Base-by-base conservation (phyloP, 1,140 invertebrate genomes). In the Drosophila rhopaloa region DNA sequence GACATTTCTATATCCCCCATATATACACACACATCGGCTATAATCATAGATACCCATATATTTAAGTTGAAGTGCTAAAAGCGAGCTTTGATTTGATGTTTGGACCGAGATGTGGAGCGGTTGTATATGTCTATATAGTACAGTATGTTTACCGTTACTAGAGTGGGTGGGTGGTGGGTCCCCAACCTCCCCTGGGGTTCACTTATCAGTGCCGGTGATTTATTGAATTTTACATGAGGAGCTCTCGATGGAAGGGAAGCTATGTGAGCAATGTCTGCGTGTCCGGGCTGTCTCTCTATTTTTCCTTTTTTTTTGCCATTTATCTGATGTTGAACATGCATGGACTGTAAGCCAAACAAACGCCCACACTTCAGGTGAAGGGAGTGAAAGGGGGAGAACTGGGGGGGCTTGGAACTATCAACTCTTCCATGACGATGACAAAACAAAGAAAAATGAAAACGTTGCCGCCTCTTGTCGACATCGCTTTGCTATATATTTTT, bases 251-350 rank as follows among this genome's bases (percentile, higher is more conserved):
- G 51, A 75, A 63, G 66, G 75, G 83, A 76, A 79, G 81, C 81
- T 73, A 68, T 79, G 70, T 16, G 48, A 58, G 62, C 73, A 68
- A 55, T 85, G 79, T 58, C 79, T 88, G 83, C 76, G 65, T 73
- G 79, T 79, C 81, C 53, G 59, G 66, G 63, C 65, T 81, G 57
- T 67, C 48, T 48, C 62, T 54, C 5, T 67, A 59, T 48, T 59
- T 59, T 59, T 7, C 43, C 43, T 16, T 35, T 43, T 40, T 79
- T 75, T 75, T 82, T 82, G 83, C 84, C 71, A 88, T 90, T 89
- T 89, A 89, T 89, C 84, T 89, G 84, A 89, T 89, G 81, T 89
- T 81, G 81, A 89, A 89, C 84, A 89, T 89, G 84, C 84, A 89
- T 88, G 72, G 47, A 72, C 70, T 81, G 79, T 72, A 66, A 58